Evolutionary conservation across 2,888 invertebrate genomes (phyloP).

Genomic region (Scaptodrosophila latifasciaeformis): DNA sequence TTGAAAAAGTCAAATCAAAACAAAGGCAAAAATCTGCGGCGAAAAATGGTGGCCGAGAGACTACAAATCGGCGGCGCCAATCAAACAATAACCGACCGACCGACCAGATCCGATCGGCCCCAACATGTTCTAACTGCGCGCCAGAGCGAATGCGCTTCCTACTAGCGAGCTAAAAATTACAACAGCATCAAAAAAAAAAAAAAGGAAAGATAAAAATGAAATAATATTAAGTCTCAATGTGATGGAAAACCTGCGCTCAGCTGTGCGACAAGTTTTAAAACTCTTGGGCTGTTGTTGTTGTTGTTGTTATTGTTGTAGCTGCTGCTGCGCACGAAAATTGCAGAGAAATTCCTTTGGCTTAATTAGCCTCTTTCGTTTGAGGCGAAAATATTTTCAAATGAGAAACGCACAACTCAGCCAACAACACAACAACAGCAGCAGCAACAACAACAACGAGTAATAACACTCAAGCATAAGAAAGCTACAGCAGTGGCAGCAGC

Average conservation of each 20-base stretch:
- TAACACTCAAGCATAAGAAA: slow-evolving; percentile 16
- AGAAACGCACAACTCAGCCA: slow-evolving; percentile 48
- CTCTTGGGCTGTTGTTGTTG: slow-evolving; percentile 51
- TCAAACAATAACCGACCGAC: slow-evolving; percentile 32
- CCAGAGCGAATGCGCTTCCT: slow-evolving; percentile 33
- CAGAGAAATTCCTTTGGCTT: slow-evolving; percentile 71
- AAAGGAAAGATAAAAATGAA: no score
- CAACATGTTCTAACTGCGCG: slow-evolving; percentile 61
- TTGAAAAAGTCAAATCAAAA: slow-evolving; percentile 47
- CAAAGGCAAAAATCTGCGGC: slow-evolving; percentile 49
- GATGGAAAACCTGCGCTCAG: slow-evolving; percentile 41
- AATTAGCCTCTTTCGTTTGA: slow-evolving; percentile 69
- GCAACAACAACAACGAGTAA: slow-evolving; percentile 19
- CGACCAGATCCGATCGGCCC: slow-evolving; percentile 36
- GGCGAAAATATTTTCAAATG: slow-evolving; percentile 69
- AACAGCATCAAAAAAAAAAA: no score
- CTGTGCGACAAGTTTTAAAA: slow-evolving; percentile 59
- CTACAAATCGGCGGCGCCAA: slow-evolving; percentile 23
- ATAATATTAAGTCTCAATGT: no score
- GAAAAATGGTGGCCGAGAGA: slow-evolving; percentile 43
- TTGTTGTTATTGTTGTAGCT: slow-evolving; percentile 17
- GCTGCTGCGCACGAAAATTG: slow-evolving; percentile 46
- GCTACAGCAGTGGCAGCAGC: slow-evolving; percentile 29
- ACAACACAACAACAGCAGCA: slow-evolving; percentile 34
- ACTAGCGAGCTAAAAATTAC: no score